A percentile compares a stretch with the other conserved stretches of the same genome.
Conservation (phyloP, 2,113 vertebrate species). For the Kobus ellipsiprymnus region DNA sequence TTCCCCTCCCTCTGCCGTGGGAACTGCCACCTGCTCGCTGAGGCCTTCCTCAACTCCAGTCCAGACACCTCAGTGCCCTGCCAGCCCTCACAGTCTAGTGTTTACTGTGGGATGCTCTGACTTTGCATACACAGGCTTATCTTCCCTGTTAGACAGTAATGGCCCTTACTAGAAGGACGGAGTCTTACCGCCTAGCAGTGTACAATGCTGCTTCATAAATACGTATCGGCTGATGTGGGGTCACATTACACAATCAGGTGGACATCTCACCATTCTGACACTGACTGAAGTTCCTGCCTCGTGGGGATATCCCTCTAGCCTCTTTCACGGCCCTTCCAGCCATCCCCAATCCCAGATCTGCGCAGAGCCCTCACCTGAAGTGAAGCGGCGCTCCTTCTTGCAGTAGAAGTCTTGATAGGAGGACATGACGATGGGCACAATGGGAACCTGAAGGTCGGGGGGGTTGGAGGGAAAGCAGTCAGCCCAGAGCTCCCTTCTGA, state of each 20-base stretch:
- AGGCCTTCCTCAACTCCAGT: neutral
- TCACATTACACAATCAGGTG: neutral
- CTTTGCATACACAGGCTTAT: neutral
- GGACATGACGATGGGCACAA: conserved; percentile 83
- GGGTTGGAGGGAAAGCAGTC: fast-evolving
- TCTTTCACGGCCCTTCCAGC: neutral
- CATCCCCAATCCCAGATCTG: fast-evolving
- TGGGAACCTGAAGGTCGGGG: conserved; percentile 77
- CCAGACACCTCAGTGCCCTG: neutral
- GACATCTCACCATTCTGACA: neutral
- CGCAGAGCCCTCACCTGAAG: conserved; percentile 66
- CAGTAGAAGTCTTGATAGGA: conserved; percentile 81
- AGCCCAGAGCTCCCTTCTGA: neutral
- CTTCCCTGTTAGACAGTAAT: neutral
- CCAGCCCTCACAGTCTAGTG: neutral
- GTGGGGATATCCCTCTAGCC: neutral
- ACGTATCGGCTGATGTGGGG: neutral
- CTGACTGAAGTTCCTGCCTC: neutral
- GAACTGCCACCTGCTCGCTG: neutral
- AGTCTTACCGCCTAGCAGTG: neutral
- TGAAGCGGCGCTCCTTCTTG: conserved; percentile 82
- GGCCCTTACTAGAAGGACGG: neutral
- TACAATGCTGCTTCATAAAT: neutral
- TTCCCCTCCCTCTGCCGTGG: neutral
- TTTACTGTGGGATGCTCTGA: neutral